Conservation (phyloP, 2,113 vertebrate species). For the Typhlomys cinereus region DNA sequence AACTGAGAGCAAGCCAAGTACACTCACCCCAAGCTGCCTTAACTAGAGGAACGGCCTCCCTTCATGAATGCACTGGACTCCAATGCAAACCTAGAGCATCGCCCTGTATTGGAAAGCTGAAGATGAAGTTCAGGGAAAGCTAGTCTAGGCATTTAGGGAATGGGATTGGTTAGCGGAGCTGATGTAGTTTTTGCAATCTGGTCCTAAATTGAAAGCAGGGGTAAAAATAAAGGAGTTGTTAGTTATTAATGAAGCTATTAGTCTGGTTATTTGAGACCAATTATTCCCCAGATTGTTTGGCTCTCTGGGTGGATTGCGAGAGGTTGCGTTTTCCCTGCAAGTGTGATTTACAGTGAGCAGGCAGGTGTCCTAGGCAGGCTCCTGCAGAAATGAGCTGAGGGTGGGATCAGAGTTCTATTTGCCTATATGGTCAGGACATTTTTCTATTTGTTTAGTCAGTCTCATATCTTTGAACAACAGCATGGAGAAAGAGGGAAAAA, state of each 20-base stretch:
- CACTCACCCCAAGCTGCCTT: not conserved
- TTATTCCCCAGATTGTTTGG: not conserved
- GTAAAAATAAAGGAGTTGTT: not conserved
- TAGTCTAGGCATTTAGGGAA: accelerated
- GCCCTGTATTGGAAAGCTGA: no score
- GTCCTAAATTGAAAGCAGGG: not conserved
- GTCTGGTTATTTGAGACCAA: not conserved
- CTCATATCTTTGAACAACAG: not conserved
- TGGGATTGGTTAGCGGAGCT: not conserved
- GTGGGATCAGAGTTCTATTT: not conserved
- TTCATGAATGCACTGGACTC: not conserved
- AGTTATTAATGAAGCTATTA: not conserved
- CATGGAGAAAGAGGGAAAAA: not conserved
- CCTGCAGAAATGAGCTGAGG: no score
- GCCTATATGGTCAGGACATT: not conserved
- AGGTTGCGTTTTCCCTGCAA: not conserved
- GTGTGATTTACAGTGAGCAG: not conserved
- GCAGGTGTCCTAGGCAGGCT: not conserved
- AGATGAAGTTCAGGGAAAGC: not conserved
- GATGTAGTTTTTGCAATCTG: not conserved
- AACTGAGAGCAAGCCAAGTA: not conserved
- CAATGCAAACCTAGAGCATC: not conserved
- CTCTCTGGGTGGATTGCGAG: not conserved
- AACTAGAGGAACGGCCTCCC: not conserved
- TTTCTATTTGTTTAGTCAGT: not conserved